Percentiles rank a stretch among this genome's conserved stretches.
Conservation (phyloP, 2,797 vertebrate species). For the Lutra lutra region DNA sequence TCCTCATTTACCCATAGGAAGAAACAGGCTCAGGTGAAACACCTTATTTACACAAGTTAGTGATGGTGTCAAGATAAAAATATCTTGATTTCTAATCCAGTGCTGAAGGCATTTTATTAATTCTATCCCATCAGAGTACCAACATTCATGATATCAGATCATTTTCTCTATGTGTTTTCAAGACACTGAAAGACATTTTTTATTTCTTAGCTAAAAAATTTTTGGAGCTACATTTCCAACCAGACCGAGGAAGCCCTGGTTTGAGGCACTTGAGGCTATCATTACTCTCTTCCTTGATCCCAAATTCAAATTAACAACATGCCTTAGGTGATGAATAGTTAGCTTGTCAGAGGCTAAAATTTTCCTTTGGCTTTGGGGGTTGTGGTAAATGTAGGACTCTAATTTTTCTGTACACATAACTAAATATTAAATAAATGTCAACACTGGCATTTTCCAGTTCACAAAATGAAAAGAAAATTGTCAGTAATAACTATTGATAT, state of each 20-base stretch:
- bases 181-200: background rate
- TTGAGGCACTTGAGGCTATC: background rate
- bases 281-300: background rate
- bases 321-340: background rate
- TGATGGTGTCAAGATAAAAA: background rate
- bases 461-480: slow-evolving; percentile 17
- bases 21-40: background rate
- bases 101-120: background rate
- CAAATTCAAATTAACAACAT: background rate
- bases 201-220: background rate
- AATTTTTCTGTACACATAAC: background rate
- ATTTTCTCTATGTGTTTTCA: slow-evolving; percentile 6
- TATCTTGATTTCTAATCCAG: background rate
- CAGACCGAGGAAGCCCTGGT: background rate
- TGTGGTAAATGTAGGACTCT: background rate
- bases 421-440: slow-evolving; percentile 55
- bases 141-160: background rate
- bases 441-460: background rate
- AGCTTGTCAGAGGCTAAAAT: background rate
- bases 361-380: background rate
- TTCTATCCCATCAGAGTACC: background rate
- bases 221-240: background rate
- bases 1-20: background rate
- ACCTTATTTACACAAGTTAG: background rate
- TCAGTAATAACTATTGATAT: slow-evolving; percentile 29